phyloP scores from a whole-genome alignment of 37 sponge, comb jelly and placozoan species.

The Aplysina aerophoba region DNA sequence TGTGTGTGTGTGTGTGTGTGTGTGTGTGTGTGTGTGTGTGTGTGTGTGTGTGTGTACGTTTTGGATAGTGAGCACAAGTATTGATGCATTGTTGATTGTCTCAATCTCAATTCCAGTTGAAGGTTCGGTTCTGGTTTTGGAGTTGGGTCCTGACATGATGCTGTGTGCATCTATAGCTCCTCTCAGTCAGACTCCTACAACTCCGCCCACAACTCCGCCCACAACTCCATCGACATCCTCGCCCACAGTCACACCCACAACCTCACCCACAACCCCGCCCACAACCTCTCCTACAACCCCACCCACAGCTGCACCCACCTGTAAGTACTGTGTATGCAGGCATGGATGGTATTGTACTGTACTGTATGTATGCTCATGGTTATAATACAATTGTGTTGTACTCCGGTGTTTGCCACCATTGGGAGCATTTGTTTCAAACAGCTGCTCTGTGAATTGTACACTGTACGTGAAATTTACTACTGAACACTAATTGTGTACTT shows the following conservation, averaged over 20 bases:
- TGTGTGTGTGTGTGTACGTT: slow-evolving; percentile 25
- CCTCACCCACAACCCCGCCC: neutral
- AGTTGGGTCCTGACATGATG: neutral
- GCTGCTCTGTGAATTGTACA: too few relatives aligned
- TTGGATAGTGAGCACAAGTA: neutral
- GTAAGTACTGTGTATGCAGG: too few relatives aligned
- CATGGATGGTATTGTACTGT: too few relatives aligned
- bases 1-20: neutral
- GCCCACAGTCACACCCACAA: neutral
- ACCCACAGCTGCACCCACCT: neutral
- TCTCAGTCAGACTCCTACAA: neutral
- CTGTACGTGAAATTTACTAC: too few relatives aligned
- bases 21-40: slow-evolving; percentile 16
- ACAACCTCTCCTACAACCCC: neutral
- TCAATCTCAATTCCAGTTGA: neutral
- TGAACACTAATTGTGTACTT: too few relatives aligned
- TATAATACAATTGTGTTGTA: too few relatives aligned
- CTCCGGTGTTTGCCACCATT: too few relatives aligned
- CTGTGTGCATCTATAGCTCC: neutral
- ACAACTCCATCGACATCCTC: neutral
- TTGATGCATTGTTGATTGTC: neutral
- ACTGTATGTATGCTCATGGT: too few relatives aligned
- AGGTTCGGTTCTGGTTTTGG: slow-evolving; percentile 11
- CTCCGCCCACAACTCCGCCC: neutral
- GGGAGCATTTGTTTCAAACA: too few relatives aligned